Conservation (phyloP, 2,113 vertebrate genomes). For the Mustela nigripes region DNA sequence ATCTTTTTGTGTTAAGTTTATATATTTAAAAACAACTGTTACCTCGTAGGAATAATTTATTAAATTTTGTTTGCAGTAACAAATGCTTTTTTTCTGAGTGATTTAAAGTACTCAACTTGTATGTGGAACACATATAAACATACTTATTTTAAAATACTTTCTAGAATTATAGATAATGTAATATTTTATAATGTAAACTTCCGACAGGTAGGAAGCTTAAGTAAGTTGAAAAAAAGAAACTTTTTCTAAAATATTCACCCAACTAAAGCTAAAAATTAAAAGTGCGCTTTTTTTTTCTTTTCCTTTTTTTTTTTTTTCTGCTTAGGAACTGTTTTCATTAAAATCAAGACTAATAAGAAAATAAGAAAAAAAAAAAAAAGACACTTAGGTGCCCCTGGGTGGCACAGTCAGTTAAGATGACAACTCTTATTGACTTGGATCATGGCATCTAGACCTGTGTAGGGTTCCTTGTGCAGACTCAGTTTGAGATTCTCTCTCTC, state of each 20-base stretch:
- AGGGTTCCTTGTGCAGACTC: background rate
- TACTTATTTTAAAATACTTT: background rate
- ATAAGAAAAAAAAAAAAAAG: background rate
- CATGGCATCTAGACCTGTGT: rapidly evolving
- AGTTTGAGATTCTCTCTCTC: background rate
- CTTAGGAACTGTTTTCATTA: background rate
- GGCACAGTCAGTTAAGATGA: background rate
- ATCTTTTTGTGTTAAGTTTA: background rate
- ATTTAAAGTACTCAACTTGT: background rate
- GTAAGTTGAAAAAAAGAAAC: background rate
- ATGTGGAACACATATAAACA: background rate
- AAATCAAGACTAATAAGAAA: background rate
- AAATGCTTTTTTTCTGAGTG: background rate
- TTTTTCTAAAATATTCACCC: background rate
- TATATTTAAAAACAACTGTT: background rate
- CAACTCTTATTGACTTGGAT: background rate
- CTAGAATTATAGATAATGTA: background rate
- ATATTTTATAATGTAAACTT: background rate
- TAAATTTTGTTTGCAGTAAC: background rate
- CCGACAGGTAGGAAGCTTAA: background rate
- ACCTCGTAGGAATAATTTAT: background rate
- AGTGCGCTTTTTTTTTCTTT: background rate
- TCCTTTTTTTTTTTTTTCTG: background rate
- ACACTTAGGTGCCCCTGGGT: background rate
- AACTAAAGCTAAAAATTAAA: background rate